Evolutionary conservation across 2,888 invertebrate genomes (phyloP).

Genomic region (Habrosyne pyritoides): DNA sequence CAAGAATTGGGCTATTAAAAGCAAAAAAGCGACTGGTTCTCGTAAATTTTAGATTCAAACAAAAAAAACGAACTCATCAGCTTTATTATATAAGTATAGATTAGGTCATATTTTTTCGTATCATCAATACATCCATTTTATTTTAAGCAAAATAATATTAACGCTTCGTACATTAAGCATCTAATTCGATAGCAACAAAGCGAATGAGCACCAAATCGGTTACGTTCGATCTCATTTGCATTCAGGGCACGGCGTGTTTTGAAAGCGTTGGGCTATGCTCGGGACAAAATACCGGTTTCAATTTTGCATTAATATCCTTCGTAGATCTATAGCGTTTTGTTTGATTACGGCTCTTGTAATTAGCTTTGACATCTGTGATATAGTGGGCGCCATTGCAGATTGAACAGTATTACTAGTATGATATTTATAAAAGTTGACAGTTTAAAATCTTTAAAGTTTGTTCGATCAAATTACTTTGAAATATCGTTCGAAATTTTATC

Average conservation of each 20-base stretch:
- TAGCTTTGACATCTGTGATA: background rate
- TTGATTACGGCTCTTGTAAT: background rate
- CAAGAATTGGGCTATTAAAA: too few relatives aligned
- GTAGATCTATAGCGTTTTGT: conserved; percentile 27
- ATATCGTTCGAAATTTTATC: too few relatives aligned
- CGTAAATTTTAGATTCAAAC: too few relatives aligned
- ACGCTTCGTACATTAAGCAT: conserved; percentile 21
- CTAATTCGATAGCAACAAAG: conserved; percentile 32
- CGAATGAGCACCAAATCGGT: conserved; percentile 32
- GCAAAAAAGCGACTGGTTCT: too few relatives aligned
- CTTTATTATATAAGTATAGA: too few relatives aligned
- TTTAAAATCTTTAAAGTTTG: too few relatives aligned
- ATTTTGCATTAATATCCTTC: conserved; percentile 52
- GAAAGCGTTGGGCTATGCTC: conserved; percentile 47
- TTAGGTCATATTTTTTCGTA: too few relatives aligned
- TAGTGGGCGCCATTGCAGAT: background rate
- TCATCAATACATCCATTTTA: too few relatives aligned
- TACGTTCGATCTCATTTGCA: conserved; percentile 44
- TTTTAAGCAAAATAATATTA: background rate
- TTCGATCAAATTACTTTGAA: too few relatives aligned
- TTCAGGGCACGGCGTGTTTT: conserved; percentile 51
- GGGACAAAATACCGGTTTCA: conserved; percentile 53
- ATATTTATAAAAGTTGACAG: too few relatives aligned
- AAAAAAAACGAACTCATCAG: too few relatives aligned
- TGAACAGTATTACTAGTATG: too few relatives aligned